Evolutionary conservation across 2,888 invertebrate species (phyloP), one percentile per base, ranked within the genome.

Genomic region (Aspidiotus rigidus): DNA sequence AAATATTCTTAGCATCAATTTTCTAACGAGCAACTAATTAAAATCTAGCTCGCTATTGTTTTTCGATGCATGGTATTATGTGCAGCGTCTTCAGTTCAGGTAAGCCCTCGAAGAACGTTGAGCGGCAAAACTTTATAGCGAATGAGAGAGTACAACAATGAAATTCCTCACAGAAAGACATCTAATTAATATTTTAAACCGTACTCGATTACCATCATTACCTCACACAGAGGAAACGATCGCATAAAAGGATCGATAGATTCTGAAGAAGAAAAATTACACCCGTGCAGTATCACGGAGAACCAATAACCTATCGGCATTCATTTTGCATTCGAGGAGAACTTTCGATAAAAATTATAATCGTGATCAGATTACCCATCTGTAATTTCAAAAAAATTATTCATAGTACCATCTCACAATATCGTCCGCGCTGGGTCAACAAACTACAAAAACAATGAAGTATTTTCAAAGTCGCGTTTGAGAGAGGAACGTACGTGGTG

Each of bases 311-410:
- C 10, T 62, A 42, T 62, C 10, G 44, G 17, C 16, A 41, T 62
- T 61, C 62, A 62, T 62, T 62, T 62, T 49, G 62, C 62, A 62
- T 62, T 62, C 62, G 62, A 62, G 17, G 41, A 62, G 62, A 62
- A 62, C 62, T 62, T 62, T 62, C 62, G 49, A 62, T 62, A 62
- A 62, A 62, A 62, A 62, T 62, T 62, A 62, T 62, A 62, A 62
- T 62, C 62, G 62, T 62, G 62, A 62, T 62, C 62, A 49, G 62
- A 42, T 62, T 62, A 62, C 62, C 62, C 28, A 28, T 28, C 28
- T 28, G 28, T 28, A 3, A 28, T 28, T 28, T 28, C 28, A 5
- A 28, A 28, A 28, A 28, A 28, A 28, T 28, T 28, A 28, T 28
- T 28, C 28, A 28, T 28, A 28, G 28, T 28, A 28, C 28, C 28